Conservation (phyloP, 2,113 vertebrate genomes). For the Chascanopsetta lugubris region DNA sequence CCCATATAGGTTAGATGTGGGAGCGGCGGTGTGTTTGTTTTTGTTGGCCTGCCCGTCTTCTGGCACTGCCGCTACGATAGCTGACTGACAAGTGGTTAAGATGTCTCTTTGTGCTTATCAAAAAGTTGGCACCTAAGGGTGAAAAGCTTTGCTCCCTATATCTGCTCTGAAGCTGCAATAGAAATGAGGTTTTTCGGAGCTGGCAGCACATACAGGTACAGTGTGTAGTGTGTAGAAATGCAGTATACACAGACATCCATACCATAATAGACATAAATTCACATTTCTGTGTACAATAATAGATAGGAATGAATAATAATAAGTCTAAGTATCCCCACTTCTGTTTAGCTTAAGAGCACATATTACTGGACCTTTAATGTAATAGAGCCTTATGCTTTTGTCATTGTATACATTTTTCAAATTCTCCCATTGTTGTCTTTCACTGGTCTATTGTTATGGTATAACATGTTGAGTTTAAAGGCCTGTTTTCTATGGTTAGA, state of each 20-base stretch:
- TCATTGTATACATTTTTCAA: too few relatives aligned
- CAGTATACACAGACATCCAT: background rate
- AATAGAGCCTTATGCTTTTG: too few relatives aligned
- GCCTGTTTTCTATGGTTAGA: background rate
- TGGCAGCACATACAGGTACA: constrained; percentile 16
- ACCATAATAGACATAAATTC: background rate
- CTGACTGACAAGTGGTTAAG: constrained; percentile 74
- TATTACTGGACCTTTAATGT: too few relatives aligned
- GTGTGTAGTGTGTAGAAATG: constrained; percentile 2
- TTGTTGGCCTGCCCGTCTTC: constrained; percentile 63
- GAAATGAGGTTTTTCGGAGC: constrained; percentile 36
- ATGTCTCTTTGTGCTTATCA: constrained; percentile 73
- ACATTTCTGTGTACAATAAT: background rate
- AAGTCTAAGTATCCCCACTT: too few relatives aligned
- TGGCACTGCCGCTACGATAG: constrained; percentile 52
- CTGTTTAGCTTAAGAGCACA: too few relatives aligned
- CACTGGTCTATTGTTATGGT: too few relatives aligned
- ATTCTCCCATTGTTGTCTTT: too few relatives aligned
- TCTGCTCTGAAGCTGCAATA: constrained; percentile 44
- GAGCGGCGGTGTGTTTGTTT: constrained; percentile 61
- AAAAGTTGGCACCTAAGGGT: constrained; percentile 57
- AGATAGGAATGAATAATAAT: too few relatives aligned
- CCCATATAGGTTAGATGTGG: constrained; percentile 60
- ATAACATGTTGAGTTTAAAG: constrained; percentile 1
- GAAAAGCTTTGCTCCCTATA: constrained; percentile 47